These are phyloP conservation scores for Melipona quadrifasciata DNA, from an alignment of 1,140 invertebrate genomes.

Conservation along the genomic window DNA sequence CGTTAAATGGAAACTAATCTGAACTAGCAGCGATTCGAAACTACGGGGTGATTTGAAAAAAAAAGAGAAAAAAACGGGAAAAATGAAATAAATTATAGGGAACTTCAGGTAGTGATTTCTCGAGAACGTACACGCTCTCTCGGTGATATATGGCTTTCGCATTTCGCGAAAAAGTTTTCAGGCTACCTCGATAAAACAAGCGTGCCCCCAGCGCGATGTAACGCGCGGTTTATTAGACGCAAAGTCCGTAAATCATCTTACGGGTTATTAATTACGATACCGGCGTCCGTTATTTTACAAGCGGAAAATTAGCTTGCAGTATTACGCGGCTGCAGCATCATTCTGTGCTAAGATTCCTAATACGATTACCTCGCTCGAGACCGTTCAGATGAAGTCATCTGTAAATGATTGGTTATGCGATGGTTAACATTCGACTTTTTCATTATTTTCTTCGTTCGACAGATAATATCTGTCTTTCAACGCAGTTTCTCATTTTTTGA, in stretches of 20 bases:
- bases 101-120: not conserved
- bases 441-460: not conserved
- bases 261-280: slow-evolving; percentile 55
- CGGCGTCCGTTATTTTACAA: slow-evolving; percentile 42
- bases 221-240: slow-evolving; percentile 48
- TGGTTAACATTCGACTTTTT: not conserved
- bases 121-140: not conserved
- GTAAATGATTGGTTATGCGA: not conserved
- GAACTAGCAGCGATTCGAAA: not conserved
- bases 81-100: not conserved
- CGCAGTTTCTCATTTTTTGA: too few relatives aligned
- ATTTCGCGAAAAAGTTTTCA: slow-evolving; percentile 36
- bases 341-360: slow-evolving; percentile 41
- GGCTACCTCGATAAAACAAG: slow-evolving; percentile 15
- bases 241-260: slow-evolving; percentile 54
- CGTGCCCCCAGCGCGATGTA: slow-evolving; percentile 1
- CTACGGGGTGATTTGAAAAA: not conserved
- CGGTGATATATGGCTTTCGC: slow-evolving; percentile 13
- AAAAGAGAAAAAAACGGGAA: too few relatives aligned
- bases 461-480: too few relatives aligned
- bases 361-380: slow-evolving; percentile 27
- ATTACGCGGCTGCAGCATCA: slow-evolving; percentile 42
- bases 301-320: slow-evolving; percentile 52
- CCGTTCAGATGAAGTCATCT: not conserved
- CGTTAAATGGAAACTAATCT: not conserved